Evolutionary conservation across 1,140 invertebrate genomes (phyloP), one percentile per base, ranked within the genome.

Genomic region (Zaprionus nigranus): DNA sequence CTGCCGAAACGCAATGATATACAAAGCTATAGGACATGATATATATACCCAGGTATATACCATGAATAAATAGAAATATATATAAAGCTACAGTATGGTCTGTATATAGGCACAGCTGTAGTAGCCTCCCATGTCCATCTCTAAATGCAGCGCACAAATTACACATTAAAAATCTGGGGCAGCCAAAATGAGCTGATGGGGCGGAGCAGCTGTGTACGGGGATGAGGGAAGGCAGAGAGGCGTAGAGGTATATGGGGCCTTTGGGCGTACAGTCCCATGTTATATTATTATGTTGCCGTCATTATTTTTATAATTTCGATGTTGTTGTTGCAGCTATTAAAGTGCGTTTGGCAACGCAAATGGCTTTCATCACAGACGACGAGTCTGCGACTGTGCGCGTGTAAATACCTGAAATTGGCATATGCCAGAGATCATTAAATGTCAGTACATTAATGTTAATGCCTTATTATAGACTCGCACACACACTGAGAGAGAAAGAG

Each of bases 371-470:
- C 70, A 67, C 64, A 67, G 46, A 60, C 28, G 36, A 60, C 56
- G 34, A 40, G 38, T 11, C 30, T 34, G 30, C 5, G 15, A n/a
- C 1, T 7, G 40, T 2, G n/a, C n/a, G 40, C 40, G 70, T 49
- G 40, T 74, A 74, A 74, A 74, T 74, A 75, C 65, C 72, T 75
- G 72, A 68, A 40, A 61, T 75, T 69, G 72, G 51, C 72, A 75
- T 75, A 68, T 69, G 65, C 72, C 72, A 43, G 72, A 74, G 71
- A 74, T 74, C 71, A 54, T 74, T 68, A 61, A 74, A 54, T 68
- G 71, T 56, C 64, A 60, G 71, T 75, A 51, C 72, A 69, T 75
- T 75, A 69, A 75, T 58, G 36, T 75, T 61, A 57, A 69, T 69
- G 65, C 58, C 30, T 69, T 53, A 75, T 62, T 75, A 62, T 58